Conservation (phyloP, 2,797 vertebrate genomes). For the Knipowitschia caucasica region DNA sequence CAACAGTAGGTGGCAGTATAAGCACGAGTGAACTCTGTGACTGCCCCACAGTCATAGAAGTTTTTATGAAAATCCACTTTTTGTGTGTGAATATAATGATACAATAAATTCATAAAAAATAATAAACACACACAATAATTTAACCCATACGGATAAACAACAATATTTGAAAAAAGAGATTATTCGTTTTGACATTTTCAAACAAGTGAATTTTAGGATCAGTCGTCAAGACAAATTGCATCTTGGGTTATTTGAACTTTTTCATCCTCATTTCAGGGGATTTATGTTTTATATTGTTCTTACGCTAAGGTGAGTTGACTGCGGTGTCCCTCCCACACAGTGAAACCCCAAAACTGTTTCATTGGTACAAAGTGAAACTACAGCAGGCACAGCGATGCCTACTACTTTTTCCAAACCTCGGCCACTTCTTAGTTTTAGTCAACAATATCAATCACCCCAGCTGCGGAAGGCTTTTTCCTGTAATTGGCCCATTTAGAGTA, state of each 20-base stretch:
- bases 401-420: constrained; percentile 65
- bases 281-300: not conserved
- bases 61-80: not conserved
- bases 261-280: not conserved
- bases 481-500: constrained; percentile 77
- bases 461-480: constrained; percentile 69
- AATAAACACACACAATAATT: no score
- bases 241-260: no score
- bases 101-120: no score
- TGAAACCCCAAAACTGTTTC: constrained; percentile 60
- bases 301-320: constrained; percentile 20
- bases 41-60: constrained; percentile 10
- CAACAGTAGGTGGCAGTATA: constrained; percentile 72
- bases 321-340: constrained; percentile 54
- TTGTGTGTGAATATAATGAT: not conserved
- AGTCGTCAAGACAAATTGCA: no score
- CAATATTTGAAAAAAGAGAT: no score
- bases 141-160: no score
- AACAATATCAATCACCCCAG: constrained; percentile 58
- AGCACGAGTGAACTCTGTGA: constrained; percentile 27
- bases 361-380: constrained; percentile 59
- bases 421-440: constrained; percentile 70
- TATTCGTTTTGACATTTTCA: no score
- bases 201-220: no score
- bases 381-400: constrained; percentile 29